Percentiles rank a stretch among this genome's conserved stretches.
phyloP scores from a whole-genome alignment of 2,888 invertebrate genomes.

The Trichogramma dendrolimi region DNA sequence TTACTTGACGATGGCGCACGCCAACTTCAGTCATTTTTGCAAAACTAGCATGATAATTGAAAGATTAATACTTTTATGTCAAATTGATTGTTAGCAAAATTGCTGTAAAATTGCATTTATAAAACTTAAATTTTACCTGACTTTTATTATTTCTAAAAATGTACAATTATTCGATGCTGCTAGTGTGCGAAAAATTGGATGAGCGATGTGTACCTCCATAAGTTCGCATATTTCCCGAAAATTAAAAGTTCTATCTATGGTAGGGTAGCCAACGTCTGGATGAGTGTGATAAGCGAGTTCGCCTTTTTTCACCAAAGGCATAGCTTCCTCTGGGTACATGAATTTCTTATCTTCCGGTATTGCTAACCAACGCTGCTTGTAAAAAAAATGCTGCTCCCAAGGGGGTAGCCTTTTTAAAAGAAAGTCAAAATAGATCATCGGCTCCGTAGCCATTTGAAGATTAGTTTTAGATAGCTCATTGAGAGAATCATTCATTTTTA shows the following conservation, averaged over 20 bases:
- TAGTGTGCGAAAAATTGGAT: conserved; percentile 2
- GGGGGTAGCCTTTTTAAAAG: conserved; percentile 15
- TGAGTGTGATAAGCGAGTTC: conserved; percentile 32
- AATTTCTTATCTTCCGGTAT: conserved; percentile 26
- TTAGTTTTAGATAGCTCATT: conserved; percentile 37
- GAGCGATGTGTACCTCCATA: conserved; percentile 31
- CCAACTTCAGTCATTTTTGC: too few species aligned
- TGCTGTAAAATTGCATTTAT: too few species aligned
- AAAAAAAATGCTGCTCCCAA: conserved; percentile 37
- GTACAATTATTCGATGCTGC: not conserved
- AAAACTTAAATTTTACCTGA: conserved; percentile 21
- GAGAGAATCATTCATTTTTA: conserved; percentile 44
- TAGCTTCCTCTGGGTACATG: conserved; percentile 25
- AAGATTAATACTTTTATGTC: too few species aligned
- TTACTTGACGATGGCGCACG: too few species aligned
- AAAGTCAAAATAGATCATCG: conserved; percentile 36
- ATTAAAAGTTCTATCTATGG: conserved; percentile 24
- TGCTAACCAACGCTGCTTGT: conserved; percentile 35
- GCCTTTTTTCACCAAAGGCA: conserved; percentile 26
- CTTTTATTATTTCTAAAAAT: conserved; percentile 7
- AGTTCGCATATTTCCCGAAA: conserved; percentile 32
- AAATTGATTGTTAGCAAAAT: too few species aligned
- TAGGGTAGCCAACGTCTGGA: conserved; percentile 29
- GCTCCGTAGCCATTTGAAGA: conserved; percentile 39
- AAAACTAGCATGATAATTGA: too few species aligned